Base-by-base conservation (phyloP, 2,888 invertebrate species). In the Altica lythri region DNA sequence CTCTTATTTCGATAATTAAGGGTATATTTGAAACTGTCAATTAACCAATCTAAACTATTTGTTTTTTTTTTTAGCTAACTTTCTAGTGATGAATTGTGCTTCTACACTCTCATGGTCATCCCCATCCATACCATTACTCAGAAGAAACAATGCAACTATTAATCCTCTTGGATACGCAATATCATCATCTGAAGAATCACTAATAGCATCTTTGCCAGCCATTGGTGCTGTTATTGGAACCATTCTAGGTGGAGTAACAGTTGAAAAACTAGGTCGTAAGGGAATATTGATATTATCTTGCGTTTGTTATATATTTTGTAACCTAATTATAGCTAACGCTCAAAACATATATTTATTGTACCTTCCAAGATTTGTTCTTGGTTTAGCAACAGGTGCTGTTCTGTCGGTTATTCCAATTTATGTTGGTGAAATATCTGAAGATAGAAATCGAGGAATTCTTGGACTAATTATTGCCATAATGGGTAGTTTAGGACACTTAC, bases 371-470 rank as follows among this genome's bases (percentile, higher is more conserved):
- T 79, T 80, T 63, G 76, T 79, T 56, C 81, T 81, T 74, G 89
- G 89, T 40, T 66, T 86, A 0, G 83, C 82, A 1, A 80, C 84
- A 0, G 86, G 88, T 0, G 82, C 86, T 69, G 77, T 84, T 10
- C 88, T 86, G 76, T 84, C 87, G 0, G 83, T 86, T 1, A 83
- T 85, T 0, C 91, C 92, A 0, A 88, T 92, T 82, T 94, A 92
- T 75, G 84, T 91, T 55, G 89, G 90, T 32, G 93, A 94, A 75
- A 89, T 91, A 19, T 83, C 92, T 4, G 86, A 90, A 79, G 84
- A 86, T 51, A 85, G 86, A 16, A 82, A 86, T 8, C 79, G 94
- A 54, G 93, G 93, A 0, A 84, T 88, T 0, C 77, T 92, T 2
- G 58, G 60, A n/a, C 52, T 91, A 1, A 84, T 90, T 57, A 83